phyloP scores from a whole-genome alignment of 2,113 vertebrate species.

The Tor tambroides region DNA sequence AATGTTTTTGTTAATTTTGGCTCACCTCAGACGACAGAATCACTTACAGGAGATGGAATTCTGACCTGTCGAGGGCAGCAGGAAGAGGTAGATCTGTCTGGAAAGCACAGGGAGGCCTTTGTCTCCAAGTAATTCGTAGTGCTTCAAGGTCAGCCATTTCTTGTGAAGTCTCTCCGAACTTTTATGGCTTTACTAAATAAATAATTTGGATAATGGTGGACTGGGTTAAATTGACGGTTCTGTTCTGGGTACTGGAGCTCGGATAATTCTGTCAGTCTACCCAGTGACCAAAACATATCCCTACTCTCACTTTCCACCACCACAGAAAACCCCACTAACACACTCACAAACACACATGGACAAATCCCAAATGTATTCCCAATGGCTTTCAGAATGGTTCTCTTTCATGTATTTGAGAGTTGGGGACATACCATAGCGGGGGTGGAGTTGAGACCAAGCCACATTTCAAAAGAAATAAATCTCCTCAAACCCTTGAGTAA shows the following conservation, averaged over 20 bases:
- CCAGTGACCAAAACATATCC: slow-evolving; percentile 27
- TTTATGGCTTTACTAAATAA: slow-evolving; percentile 41
- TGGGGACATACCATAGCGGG: slow-evolving; percentile 12
- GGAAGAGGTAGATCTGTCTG: slow-evolving; percentile 16
- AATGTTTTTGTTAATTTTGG: slow-evolving; percentile 38
- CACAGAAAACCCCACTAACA: neutral
- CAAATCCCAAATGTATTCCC: neutral
- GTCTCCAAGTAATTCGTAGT: slow-evolving; percentile 29
- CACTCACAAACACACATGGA: neutral
- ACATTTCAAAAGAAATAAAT: slow-evolving; percentile 54
- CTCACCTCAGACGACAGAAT: slow-evolving; percentile 8
- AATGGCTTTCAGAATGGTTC: slow-evolving; percentile 23
- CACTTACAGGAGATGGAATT: neutral
- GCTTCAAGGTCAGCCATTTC: slow-evolving; percentile 28
- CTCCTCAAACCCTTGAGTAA: slow-evolving; percentile 19
- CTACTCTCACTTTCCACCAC: slow-evolving; percentile 42
- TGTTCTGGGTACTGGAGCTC: slow-evolving; percentile 16
- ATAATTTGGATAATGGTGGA: slow-evolving; percentile 32
- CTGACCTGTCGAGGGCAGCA: neutral
- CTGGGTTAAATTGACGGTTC: slow-evolving; percentile 20
- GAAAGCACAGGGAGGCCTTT: slow-evolving; percentile 51
- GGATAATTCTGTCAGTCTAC: neutral
- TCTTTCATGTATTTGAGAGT: slow-evolving; percentile 37
- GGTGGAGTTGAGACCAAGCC: slow-evolving; percentile 5
- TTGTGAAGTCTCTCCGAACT: slow-evolving; percentile 41